Percentiles rank a stretch among this genome's conserved stretches.
Conservation (phyloP, 2,113 vertebrate genomes). For the Beaufortia kweichowensis region DNA sequence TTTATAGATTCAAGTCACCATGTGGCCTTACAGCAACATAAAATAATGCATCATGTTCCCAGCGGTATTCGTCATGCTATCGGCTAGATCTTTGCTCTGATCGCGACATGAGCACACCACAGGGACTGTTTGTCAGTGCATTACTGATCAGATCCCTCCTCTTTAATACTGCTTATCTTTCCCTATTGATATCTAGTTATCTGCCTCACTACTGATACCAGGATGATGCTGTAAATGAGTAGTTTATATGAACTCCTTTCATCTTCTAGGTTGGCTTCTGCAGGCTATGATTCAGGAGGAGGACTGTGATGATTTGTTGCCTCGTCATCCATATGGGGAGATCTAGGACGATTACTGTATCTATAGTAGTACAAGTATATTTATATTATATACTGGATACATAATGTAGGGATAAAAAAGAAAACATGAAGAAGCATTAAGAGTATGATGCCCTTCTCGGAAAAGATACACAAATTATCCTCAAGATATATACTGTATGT, state of each 20-base stretch:
- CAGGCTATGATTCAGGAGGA: neutral
- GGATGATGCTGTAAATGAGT: neutral
- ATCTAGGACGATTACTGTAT: neutral
- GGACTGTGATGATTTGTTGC: slow-evolving; percentile 1
- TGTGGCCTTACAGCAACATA: slow-evolving; percentile 16
- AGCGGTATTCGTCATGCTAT: slow-evolving; percentile 1
- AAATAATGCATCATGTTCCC: slow-evolving; percentile 21
- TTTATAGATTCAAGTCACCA: neutral
- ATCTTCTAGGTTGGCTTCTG: neutral
- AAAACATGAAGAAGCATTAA: neutral
- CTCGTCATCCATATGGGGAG: neutral
- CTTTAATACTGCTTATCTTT: slow-evolving; percentile 25
- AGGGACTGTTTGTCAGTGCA: slow-evolving; percentile 26
- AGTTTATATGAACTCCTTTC: neutral
- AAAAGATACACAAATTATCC: no score
- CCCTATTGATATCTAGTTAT: slow-evolving; percentile 3
- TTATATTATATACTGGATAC: neutral
- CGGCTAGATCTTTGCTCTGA: slow-evolving; percentile 11
- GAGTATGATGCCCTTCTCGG: no score
- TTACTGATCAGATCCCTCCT: slow-evolving; percentile 32
- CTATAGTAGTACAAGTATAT: slow-evolving; percentile 1
- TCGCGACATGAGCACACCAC: slow-evolving; percentile 13
- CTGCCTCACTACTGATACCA: slow-evolving; percentile 2
- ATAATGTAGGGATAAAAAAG: neutral
- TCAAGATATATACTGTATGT: no score